Evolutionary conservation across 2,888 invertebrate species (phyloP).

Genomic region (Agrotis clavis): DNA sequence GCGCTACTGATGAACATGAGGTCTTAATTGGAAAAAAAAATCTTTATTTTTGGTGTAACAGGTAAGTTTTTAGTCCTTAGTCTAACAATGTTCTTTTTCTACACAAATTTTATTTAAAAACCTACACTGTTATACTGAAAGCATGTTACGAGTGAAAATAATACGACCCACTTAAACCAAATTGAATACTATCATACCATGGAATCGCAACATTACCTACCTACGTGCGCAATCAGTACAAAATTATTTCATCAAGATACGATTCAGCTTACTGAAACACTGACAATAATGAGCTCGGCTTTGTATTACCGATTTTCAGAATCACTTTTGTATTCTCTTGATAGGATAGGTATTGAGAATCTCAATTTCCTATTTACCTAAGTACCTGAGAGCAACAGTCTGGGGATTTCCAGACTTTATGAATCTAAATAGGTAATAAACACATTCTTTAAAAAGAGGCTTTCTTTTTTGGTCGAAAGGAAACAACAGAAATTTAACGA

Average conservation of each 20-base stretch:
- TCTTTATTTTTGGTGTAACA: no score
- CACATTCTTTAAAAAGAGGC: not conserved
- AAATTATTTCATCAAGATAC: constrained; percentile 39
- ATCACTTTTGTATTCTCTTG: constrained; percentile 23
- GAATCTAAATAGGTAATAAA: not conserved
- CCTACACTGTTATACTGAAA: not conserved
- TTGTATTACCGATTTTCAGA: constrained; percentile 11
- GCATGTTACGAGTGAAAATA: not conserved
- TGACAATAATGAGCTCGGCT: constrained; percentile 14
- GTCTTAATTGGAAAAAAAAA: no score
- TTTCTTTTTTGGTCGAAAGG: no score
- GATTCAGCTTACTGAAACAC: constrained; percentile 28
- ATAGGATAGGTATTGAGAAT: constrained; percentile 5
- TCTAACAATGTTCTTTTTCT: not conserved
- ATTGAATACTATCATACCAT: constrained; percentile 22
- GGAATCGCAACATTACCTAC: constrained; percentile 15
- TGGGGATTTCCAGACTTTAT: not conserved
- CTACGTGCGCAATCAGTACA: not conserved
- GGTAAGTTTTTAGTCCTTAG: no score
- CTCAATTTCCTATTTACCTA: not conserved
- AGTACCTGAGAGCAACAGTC: not conserved
- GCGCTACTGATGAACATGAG: no score
- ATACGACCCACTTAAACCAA: constrained; percentile 6
- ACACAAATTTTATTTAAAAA: not conserved
- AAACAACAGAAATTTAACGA: no score